Evolutionary conservation across 2,797 vertebrate genomes (phyloP).

Genomic region (Muscicapa comitata): DNA sequence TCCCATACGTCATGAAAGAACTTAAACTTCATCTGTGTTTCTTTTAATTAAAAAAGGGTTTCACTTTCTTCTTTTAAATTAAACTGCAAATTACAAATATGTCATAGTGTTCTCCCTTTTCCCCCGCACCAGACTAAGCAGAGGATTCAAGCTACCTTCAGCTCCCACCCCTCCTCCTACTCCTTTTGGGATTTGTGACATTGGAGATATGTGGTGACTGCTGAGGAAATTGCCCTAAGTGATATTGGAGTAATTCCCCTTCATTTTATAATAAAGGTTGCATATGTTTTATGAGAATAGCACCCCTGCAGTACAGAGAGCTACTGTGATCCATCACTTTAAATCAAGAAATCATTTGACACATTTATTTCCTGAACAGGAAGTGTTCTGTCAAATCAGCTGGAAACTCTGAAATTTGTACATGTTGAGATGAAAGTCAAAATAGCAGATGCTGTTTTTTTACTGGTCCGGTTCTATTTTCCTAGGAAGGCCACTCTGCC

Average conservation of each 20-base stretch:
- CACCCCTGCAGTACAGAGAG: slow-evolving; percentile 60
- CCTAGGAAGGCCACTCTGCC: not conserved
- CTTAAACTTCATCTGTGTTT: slow-evolving; percentile 12
- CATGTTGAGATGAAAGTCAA: slow-evolving; percentile 56
- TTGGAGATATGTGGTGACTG: slow-evolving; percentile 31
- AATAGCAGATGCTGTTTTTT: slow-evolving; percentile 32
- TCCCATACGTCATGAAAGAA: not conserved
- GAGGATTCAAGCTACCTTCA: not conserved
- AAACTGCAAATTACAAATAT: slow-evolving; percentile 24
- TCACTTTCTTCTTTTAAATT: not conserved
- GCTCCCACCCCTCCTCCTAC: not conserved
- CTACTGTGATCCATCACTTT: slow-evolving; percentile 68
- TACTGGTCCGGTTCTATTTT: not conserved
- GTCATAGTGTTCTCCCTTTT: not conserved
- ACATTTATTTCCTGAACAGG: slow-evolving; percentile 71
- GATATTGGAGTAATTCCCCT: slow-evolving; percentile 55
- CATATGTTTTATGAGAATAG: slow-evolving; percentile 64
- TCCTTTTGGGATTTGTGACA: slow-evolving; percentile 55
- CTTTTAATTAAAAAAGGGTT: slow-evolving; percentile 45
- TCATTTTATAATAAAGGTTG: slow-evolving; percentile 61
- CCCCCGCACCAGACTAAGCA: not conserved
- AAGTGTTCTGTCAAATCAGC: slow-evolving; percentile 66
- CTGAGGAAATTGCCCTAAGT: slow-evolving; percentile 52
- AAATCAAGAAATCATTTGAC: slow-evolving; percentile 73
- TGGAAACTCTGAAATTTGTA: slow-evolving; percentile 64